Conservation (phyloP, 2,113 vertebrate genomes). For the Lepus timidus region DNA sequence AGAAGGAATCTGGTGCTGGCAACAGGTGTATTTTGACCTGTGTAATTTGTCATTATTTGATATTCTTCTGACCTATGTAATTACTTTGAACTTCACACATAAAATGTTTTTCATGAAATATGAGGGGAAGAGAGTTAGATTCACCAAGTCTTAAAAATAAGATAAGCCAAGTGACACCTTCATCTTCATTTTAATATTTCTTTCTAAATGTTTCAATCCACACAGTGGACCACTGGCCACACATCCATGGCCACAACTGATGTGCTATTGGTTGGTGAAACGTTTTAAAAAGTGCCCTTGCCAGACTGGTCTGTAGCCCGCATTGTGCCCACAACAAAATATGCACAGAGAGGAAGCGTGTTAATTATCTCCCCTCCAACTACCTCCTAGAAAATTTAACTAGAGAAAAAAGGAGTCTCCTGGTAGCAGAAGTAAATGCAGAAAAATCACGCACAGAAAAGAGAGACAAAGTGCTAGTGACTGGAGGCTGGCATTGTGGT, state of each 20-base stretch:
- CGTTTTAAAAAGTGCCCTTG: background rate
- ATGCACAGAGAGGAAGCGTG: background rate
- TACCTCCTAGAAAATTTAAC: background rate
- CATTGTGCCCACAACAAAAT: background rate
- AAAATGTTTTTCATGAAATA: background rate
- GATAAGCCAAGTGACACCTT: background rate
- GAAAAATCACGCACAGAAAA: background rate
- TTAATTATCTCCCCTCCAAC: background rate
- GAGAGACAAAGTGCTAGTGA: background rate
- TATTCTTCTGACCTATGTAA: background rate
- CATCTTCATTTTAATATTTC: background rate
- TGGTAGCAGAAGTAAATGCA: background rate
- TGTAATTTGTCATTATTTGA: background rate
- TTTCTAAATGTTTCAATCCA: background rate
- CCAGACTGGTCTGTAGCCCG: background rate
- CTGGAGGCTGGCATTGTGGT: too few species aligned
- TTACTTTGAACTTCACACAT: constrained; percentile 18
- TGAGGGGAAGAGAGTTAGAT: background rate
- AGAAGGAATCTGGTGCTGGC: background rate
- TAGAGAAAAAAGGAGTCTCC: background rate
- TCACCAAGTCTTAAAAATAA: background rate
- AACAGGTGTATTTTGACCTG: background rate
- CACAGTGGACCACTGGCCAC: background rate
- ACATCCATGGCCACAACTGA: background rate
- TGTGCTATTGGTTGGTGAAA: background rate